Evolutionary conservation across 2,113 vertebrate genomes (phyloP), one percentile per base, ranked within the genome.

Genomic region (Dipodomys spectabilis): DNA sequence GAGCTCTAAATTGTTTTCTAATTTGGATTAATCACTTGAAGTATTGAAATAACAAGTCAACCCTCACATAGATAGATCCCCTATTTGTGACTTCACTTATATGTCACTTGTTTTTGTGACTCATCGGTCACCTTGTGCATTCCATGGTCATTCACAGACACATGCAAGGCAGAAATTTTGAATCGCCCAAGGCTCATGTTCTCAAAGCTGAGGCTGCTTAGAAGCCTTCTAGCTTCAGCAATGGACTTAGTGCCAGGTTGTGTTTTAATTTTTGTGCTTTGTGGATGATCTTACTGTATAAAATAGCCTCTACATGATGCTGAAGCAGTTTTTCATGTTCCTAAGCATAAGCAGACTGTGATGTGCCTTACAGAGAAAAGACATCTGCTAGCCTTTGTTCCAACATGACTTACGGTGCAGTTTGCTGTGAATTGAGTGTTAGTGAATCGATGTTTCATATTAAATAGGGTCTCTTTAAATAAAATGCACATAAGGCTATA

Each of bases 401-500:
- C 75, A 30, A 8, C 49, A 30, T 71, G 25, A 80, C 15, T 77
- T 80, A 18, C 20, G 22, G 60, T 39, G 22, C 8, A 60, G 3
- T 39, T 75, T 28, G n/a, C 73, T 87, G 6, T 71, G 30, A 77
- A 77, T 75, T 87, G 39, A 72, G 30, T 39, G 27, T 6, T 80
- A 90, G 83, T 62, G 28, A 90, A 71, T 77, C 49, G 57, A 16
- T 19, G 35, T 75, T 45, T 44, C 62, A 39, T 79, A 27, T 80
- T 72, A 72, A 95, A 65, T 68, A 73, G 85, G 20, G 2, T 25
- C 2, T 62, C 39, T 87, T 81, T 95, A 90, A 95, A 39, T 53
- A 79, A 94, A 89, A 75, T n/a, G 79, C 20, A n/a, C 15, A 65
- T 67, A 39, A 71, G 3, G 60, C 28, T 86, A 72, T 62, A 27